phyloP scores from a whole-genome alignment of 2,113 vertebrate species.

The Oncorhynchus nerka region DNA sequence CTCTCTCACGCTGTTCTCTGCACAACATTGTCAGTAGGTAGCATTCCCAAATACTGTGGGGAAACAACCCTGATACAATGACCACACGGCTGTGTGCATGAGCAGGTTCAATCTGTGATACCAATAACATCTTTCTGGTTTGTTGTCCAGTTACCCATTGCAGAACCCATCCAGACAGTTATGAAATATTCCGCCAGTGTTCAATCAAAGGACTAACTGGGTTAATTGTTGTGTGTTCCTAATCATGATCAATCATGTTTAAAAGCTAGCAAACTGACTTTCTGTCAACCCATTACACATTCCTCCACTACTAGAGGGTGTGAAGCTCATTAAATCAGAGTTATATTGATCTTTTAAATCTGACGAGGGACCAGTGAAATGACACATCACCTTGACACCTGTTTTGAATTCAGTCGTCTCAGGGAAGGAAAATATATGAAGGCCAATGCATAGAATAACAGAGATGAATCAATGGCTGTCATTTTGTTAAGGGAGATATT shows the following conservation, averaged over 20 bases:
- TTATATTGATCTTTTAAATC: no score
- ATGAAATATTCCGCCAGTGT: background rate
- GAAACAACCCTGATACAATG: background rate
- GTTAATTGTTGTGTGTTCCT: no score
- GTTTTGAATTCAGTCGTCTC: no score
- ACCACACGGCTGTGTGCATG: background rate
- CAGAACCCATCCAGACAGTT: background rate
- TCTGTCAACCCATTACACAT: no score
- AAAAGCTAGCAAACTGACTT: no score
- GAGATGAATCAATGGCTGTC: constrained; percentile 11
- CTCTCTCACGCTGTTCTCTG: background rate
- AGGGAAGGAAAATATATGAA: no score
- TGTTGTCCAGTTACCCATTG: background rate
- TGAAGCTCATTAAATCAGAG: no score
- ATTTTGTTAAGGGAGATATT: constrained; percentile 7
- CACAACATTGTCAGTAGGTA: constrained; percentile 5
- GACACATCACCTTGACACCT: no score
- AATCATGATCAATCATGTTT: no score
- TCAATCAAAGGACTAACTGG: background rate
- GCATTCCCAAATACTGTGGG: background rate
- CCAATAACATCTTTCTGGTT: background rate
- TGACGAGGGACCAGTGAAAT: no score
- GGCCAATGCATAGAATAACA: no score
- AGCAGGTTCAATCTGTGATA: background rate
- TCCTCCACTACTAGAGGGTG: no score